Conservation (phyloP, 2,797 vertebrate species). For the Zenarchopterus dispar region DNA sequence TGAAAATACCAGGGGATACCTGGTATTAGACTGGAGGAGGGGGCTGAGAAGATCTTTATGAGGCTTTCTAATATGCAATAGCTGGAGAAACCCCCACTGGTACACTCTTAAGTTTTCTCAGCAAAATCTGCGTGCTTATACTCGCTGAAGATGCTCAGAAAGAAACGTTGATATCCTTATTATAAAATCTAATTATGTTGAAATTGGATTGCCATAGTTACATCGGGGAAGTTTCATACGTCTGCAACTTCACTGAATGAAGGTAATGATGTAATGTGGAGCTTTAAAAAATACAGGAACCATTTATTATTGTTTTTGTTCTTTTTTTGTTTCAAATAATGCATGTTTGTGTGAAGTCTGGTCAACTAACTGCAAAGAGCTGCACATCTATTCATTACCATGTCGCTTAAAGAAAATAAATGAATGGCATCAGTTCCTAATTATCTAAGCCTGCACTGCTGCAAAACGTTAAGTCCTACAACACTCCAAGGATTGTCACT, state of each 20-base stretch:
- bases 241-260: constrained; percentile 24
- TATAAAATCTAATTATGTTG: constrained; percentile 59
- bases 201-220: constrained; percentile 45
- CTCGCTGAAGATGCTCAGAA: constrained; percentile 34
- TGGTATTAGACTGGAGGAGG: constrained; percentile 45
- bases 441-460: constrained; percentile 22
- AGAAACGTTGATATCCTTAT: constrained; percentile 50
- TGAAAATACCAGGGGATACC: constrained; percentile 58
- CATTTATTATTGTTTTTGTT: constrained; percentile 8
- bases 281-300: constrained; percentile 17
- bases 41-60: constrained; percentile 38
- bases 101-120: constrained; percentile 44
- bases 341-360: neutral
- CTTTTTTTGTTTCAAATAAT: constrained; percentile 6
- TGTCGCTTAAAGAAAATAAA: constrained; percentile 10
- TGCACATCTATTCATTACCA: neutral
- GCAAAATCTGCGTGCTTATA: constrained; percentile 30
- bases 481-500: constrained; percentile 39
- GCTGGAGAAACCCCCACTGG: constrained; percentile 42
- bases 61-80: constrained; percentile 37
- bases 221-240: constrained; percentile 20
- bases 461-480: constrained; percentile 21
- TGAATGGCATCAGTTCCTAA: constrained; percentile 11
- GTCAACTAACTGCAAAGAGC: neutral
- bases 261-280: constrained; percentile 28